These are phyloP conservation scores for Meloidogyne chitwoodi DNA, from an alignment of 1,140 invertebrate genomes.

Conservation along the genomic window DNA sequence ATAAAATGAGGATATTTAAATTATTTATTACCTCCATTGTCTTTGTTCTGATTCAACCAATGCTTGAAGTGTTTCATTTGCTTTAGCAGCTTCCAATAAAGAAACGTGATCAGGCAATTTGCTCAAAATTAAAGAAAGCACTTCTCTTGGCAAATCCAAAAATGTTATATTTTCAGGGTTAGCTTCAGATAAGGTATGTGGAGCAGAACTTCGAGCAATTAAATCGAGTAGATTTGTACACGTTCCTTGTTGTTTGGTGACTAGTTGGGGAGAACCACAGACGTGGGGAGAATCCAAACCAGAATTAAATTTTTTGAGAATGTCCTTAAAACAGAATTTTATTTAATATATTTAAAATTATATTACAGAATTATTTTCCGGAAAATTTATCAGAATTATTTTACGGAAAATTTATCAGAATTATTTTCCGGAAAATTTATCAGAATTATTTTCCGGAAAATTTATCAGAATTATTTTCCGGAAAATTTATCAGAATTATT, in stretches of 20 bases:
- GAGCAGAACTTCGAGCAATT: conserved; percentile 59
- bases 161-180: conserved; percentile 65
- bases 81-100: conserved; percentile 72
- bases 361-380: too few species aligned
- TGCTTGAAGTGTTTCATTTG: conserved; percentile 72
- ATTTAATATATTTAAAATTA: not conserved
- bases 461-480: too few species aligned
- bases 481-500: too few species aligned
- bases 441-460: not conserved
- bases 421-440: not conserved
- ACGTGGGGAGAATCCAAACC: conserved; percentile 53
- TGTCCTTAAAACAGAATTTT: conserved; percentile 18
- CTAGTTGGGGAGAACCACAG: conserved; percentile 52
- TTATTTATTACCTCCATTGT: conserved; percentile 71
- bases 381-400: too few species aligned
- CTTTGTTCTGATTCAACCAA: conserved; percentile 76
- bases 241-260: conserved; percentile 38
- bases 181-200: conserved; percentile 17
- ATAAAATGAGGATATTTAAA: not conserved
- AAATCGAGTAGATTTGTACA: conserved; percentile 57
- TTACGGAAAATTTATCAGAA: not conserved
- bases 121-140: conserved; percentile 81
- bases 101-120: conserved; percentile 85
- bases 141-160: conserved; percentile 84
- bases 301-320: conserved; percentile 47